Conservation (phyloP, 2,797 vertebrate genomes). For the Tauraco hartlaubi region DNA sequence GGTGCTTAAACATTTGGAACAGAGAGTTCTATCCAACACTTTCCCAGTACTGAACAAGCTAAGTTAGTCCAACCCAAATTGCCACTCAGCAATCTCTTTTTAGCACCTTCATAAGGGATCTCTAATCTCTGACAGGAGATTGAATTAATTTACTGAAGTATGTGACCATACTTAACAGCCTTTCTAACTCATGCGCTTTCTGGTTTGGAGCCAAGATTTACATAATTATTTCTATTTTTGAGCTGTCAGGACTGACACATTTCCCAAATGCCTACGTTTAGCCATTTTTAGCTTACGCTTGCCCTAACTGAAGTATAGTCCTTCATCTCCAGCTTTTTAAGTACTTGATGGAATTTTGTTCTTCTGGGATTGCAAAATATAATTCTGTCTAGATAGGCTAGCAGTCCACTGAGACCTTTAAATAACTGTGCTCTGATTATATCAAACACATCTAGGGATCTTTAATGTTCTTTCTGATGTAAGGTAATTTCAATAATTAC, state of each 20-base stretch:
- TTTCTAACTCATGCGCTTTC: neutral
- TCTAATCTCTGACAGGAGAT: slow-evolving; percentile 66
- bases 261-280: slow-evolving; percentile 26
- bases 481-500: neutral
- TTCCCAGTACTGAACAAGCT: neutral
- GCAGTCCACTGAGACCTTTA: slow-evolving; percentile 18
- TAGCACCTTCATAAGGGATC: slow-evolving; percentile 59
- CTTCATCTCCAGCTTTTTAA: slow-evolving; percentile 48
- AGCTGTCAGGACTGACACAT: slow-evolving; percentile 51
- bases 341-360: neutral
- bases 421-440: slow-evolving; percentile 40
- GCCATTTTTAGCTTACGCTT: slow-evolving; percentile 55
- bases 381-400: slow-evolving; percentile 21
- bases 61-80: slow-evolving; percentile 34
- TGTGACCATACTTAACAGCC: slow-evolving; percentile 66
- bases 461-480: slow-evolving; percentile 15
- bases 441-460: slow-evolving; percentile 2
- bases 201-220: slow-evolving; percentile 71
- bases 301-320: slow-evolving; percentile 23
- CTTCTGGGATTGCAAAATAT: slow-evolving; percentile 31
- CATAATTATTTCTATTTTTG: slow-evolving; percentile 77
- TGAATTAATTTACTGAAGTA: slow-evolving; percentile 71
- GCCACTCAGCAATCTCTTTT: slow-evolving; percentile 55
- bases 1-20: neutral
- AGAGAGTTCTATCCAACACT: neutral